Conservation (phyloP, 2,888 invertebrate species). For the Junonia oenone region DNA sequence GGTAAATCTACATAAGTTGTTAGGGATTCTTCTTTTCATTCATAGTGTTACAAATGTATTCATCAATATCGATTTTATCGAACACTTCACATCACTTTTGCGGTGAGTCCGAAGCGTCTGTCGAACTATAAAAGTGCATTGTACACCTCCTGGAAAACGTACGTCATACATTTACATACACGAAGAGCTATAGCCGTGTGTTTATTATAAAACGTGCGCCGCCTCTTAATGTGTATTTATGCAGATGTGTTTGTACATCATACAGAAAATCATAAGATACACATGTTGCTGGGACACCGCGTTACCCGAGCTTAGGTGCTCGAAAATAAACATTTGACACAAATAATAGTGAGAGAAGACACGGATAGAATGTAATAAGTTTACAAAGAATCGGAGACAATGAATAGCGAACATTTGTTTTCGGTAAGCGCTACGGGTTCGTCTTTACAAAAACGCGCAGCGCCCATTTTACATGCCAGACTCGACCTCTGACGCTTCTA, state of each 20-base stretch:
- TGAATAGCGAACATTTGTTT: slow-evolving; percentile 34
- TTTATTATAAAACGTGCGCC: slow-evolving; percentile 34
- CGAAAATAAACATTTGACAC: slow-evolving; percentile 27
- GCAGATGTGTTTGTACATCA: slow-evolving; percentile 29
- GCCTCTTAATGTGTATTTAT: slow-evolving; percentile 32
- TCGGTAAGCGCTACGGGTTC: slow-evolving; percentile 27
- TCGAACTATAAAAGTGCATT: slow-evolving; percentile 71
- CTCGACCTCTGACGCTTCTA: slow-evolving; percentile 49
- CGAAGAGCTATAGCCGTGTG: slow-evolving; percentile 27
- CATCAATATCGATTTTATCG: slow-evolving; percentile 4
- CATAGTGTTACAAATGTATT: no score
- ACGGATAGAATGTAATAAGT: slow-evolving; percentile 30
- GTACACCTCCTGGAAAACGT: slow-evolving; percentile 62
- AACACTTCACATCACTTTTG: slow-evolving; percentile 40
- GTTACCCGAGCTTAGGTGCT: slow-evolving; percentile 14
- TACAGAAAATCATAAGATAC: slow-evolving; percentile 17
- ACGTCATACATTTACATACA: slow-evolving; percentile 38
- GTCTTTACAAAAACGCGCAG: slow-evolving; percentile 36
- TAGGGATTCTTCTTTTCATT: no score
- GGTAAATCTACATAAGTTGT: no score
- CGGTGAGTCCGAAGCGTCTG: slow-evolving; percentile 51
- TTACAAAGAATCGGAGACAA: slow-evolving; percentile 37
- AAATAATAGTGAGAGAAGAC: slow-evolving; percentile 26
- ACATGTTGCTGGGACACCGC: slow-evolving; percentile 14
- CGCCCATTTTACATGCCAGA: slow-evolving; percentile 52